Conservation (phyloP, 2,888 invertebrate genomes). For the Mesorhabditis sp. region DNA sequence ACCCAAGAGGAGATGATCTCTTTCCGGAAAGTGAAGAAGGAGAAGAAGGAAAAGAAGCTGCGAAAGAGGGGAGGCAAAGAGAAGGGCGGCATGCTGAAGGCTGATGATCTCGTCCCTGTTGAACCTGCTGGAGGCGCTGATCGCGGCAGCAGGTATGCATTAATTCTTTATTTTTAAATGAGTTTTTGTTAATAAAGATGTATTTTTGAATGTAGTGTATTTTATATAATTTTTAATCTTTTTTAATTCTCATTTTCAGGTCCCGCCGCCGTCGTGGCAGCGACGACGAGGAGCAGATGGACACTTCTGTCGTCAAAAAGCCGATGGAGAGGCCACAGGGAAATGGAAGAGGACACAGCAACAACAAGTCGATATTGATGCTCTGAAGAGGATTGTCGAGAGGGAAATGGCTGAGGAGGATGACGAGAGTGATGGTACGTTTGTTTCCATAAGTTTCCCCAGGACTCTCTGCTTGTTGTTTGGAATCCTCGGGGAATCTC, state of each 20-base stretch:
- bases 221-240: no score
- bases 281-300: slow-evolving; percentile 19
- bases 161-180: no score
- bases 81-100: slow-evolving; percentile 42
- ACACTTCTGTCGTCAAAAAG: slow-evolving; percentile 12
- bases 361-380: slow-evolving; percentile 33
- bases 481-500: no score
- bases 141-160: slow-evolving; percentile 19
- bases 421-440: slow-evolving; percentile 32
- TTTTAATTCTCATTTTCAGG: slow-evolving; percentile 5
- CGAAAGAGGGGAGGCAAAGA: slow-evolving; percentile 37
- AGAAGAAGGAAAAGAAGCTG: slow-evolving; percentile 39
- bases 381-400: slow-evolving; percentile 24
- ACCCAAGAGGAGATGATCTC: slow-evolving; percentile 72
- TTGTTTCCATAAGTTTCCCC: no score
- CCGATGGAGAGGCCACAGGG: slow-evolving; percentile 14
- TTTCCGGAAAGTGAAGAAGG: slow-evolving; percentile 57
- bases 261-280: slow-evolving; percentile 14
- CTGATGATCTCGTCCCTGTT: slow-evolving; percentile 48
- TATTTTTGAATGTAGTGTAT: no score
- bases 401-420: slow-evolving; percentile 19
- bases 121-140: slow-evolving; percentile 36
- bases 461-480: no score
- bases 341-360: slow-evolving; percentile 25
- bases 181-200: background rate